Base-by-base conservation (phyloP, 2,888 invertebrate genomes). In the Cerceris ruficornis region DNA sequence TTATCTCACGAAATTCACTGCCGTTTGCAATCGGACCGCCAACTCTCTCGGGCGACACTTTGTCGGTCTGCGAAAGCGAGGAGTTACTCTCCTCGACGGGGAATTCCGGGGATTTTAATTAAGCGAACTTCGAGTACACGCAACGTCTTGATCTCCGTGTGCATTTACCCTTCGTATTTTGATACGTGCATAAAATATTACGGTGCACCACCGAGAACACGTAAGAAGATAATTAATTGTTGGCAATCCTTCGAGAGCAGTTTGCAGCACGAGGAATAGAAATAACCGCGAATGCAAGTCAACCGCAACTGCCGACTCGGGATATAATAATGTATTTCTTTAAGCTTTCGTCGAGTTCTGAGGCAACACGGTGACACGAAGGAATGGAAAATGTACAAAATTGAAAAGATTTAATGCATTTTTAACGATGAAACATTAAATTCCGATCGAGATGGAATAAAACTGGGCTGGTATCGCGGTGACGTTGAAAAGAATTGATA, bases 1-100 rank as follows among this genome's bases (percentile, higher is more conserved):
- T 80, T 80, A 82, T 77, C 73, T 72, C 69, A 14, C 42, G 57
- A 71, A 77, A 85, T 75, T 85, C 83, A 74, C 64, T 57, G 75
- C 67, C 73, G 46, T 66, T 54, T 61, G 60, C 50, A 41, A 57
- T 50, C 55, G 39, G 42, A 54, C 15, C 17, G 6, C 52, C 65
- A 28, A 28, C 28, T 28, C 28, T 28, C 28, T 28, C 28, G 28
- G 28, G 28, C 28, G 28, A 28, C 28, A 28, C 28, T 39, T 41
- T 50, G 15, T 46, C 54, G 52, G 43, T 43, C 8, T 8, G 17
- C 17, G 43, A 60, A 67, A 61, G 39, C 60, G 39, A 61, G 46
- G 41, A 7, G 6, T 7, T 55, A 17, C 17, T 17, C 17, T 55
- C 7, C 7, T 14, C 14, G 14, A n/a, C 8, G 28, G 17, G 17